Percentiles rank a stretch among this genome's conserved stretches.
Conservation (phyloP, 2,797 vertebrate species). For the Masticophis lateralis region DNA sequence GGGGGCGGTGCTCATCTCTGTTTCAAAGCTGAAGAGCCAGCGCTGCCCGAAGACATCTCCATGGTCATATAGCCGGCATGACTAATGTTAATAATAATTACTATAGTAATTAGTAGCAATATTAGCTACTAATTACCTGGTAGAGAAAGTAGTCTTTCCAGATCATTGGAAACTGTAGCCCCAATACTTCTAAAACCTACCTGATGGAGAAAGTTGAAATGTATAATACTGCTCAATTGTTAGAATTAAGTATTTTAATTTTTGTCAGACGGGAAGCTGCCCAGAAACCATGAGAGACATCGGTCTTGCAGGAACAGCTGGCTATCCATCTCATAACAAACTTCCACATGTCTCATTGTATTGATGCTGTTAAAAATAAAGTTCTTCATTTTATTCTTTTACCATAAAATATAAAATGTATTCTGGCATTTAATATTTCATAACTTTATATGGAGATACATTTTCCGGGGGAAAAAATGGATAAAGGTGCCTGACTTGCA, state of each 20-base stretch:
- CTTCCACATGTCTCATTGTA: neutral
- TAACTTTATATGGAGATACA: neutral
- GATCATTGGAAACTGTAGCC: neutral
- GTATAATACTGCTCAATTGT: neutral
- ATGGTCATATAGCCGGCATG: no score
- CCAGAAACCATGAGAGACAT: neutral
- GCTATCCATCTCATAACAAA: neutral
- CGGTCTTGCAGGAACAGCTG: neutral
- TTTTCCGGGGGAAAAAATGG: neutral
- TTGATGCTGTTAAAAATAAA: neutral
- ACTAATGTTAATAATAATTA: no score
- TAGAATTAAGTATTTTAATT: neutral
- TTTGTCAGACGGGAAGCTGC: neutral
- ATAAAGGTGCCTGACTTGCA: neutral
- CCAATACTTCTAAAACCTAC: neutral
- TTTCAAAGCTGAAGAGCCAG: no score
- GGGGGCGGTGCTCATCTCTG: no score
- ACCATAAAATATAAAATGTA: neutral
- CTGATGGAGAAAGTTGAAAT: neutral
- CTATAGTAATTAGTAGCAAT: no score
- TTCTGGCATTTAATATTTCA: neutral
- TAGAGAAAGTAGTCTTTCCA: neutral
- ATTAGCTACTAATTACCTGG: neutral
- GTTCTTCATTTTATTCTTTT: neutral
- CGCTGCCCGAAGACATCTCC: no score